phyloP scores from a whole-genome alignment of 1,140 invertebrate genomes.

The Kradibia gibbosae region DNA sequence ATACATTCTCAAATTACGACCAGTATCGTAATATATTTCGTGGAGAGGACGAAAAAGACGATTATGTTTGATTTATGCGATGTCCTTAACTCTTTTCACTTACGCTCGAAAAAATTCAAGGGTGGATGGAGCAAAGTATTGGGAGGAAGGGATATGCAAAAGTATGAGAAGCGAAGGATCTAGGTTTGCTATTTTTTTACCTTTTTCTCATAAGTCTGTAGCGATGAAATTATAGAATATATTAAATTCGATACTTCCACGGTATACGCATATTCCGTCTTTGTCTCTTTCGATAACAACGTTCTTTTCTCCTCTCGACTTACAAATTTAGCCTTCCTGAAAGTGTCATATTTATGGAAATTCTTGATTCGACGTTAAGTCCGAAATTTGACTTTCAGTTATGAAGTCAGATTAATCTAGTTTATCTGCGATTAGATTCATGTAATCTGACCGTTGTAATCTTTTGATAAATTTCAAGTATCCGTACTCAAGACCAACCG shows the following conservation, averaged over 20 bases:
- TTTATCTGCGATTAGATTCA: not conserved
- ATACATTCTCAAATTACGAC: not conserved
- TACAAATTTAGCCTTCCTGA: not conserved
- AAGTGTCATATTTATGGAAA: not conserved
- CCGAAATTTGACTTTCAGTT: not conserved
- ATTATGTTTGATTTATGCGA: constrained; percentile 33
- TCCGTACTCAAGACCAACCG: not conserved
- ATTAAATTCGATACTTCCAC: constrained; percentile 24
- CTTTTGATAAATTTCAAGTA: not conserved
- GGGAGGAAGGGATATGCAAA: too few species aligned
- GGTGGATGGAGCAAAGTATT: not conserved
- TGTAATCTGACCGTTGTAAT: not conserved
- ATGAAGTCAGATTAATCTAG: not conserved
- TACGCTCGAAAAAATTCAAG: not conserved
- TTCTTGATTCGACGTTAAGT: not conserved
- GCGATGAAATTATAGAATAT: constrained; percentile 33
- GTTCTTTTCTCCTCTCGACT: not conserved
- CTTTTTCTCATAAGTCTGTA: not conserved
- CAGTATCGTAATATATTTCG: constrained; percentile 13
- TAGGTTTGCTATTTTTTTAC: not conserved
- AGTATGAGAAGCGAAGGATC: not conserved
- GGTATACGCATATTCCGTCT: not conserved
- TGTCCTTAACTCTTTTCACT: not conserved
- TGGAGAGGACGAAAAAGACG: not conserved
- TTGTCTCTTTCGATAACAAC: not conserved